phyloP scores from a whole-genome alignment of 2,113 vertebrate species.

The Pionites leucogaster region DNA sequence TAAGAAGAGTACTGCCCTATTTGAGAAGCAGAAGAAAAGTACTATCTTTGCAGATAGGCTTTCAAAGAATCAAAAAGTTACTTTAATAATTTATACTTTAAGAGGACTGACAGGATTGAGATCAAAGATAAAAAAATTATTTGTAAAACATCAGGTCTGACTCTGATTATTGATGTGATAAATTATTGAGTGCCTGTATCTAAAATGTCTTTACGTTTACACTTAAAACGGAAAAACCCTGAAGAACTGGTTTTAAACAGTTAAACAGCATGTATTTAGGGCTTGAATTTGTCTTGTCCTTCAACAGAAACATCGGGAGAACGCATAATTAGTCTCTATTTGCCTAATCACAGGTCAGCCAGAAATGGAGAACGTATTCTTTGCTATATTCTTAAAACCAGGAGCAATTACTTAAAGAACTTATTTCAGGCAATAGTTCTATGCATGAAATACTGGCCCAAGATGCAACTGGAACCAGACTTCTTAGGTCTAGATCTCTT shows the following conservation, averaged over 20 bases:
- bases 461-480: background rate
- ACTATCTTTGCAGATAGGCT: constrained; percentile 24
- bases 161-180: constrained; percentile 59
- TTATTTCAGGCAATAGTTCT: background rate
- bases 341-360: background rate
- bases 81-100: constrained; percentile 65
- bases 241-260: constrained; percentile 43
- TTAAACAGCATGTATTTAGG: background rate
- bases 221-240: constrained; percentile 41
- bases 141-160: constrained; percentile 58
- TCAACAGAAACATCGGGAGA: background rate
- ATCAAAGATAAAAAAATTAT: constrained; percentile 50
- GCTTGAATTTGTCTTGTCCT: background rate
- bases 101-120: constrained; percentile 51
- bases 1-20: constrained; percentile 14
- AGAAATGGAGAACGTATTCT: background rate
- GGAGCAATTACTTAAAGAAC: background rate
- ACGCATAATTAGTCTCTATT: background rate
- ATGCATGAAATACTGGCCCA: background rate
- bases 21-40: constrained; percentile 22
- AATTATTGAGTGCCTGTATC: constrained; percentile 50
- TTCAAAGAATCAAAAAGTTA: constrained; percentile 53
- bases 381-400: background rate
- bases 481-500: background rate
- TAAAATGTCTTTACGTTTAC: background rate